Evolutionary conservation across 1,140 invertebrate genomes (phyloP).

Genomic region (Calliphora vicina): DNA sequence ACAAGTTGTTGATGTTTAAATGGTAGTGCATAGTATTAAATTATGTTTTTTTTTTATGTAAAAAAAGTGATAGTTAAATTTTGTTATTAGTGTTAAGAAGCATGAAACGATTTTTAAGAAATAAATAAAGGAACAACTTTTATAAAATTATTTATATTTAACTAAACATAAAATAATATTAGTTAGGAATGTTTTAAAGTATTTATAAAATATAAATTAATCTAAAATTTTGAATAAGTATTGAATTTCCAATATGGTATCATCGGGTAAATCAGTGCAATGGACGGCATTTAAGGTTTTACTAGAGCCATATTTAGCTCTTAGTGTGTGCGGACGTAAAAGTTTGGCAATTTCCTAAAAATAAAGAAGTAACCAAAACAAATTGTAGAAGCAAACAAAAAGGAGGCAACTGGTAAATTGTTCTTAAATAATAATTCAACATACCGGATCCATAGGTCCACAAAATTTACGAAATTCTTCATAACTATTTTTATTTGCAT

Average conservation of each 20-base stretch:
- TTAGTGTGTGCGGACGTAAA: conserved; percentile 80
- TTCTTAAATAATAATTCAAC: conserved; percentile 46
- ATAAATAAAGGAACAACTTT: not conserved
- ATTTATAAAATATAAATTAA: conserved; percentile 40
- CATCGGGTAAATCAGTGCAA: conserved; percentile 90
- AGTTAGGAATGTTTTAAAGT: not conserved
- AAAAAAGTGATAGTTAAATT: not conserved
- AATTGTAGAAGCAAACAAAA: not conserved
- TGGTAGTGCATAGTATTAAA: not conserved
- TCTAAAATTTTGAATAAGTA: conserved; percentile 81
- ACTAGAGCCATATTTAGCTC: conserved; percentile 83
- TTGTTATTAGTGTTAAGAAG: not conserved
- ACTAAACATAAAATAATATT: not conserved
- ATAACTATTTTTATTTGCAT: conserved; percentile 67
- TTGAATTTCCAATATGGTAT: conserved; percentile 83
- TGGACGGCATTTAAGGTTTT: conserved; percentile 90
- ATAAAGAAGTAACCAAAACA: not conserved
- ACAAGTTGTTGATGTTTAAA: conserved; percentile 24
- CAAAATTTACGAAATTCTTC: conserved; percentile 83
- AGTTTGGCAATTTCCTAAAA: conserved; percentile 83
- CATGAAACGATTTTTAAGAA: not conserved
- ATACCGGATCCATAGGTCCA: conserved; percentile 88
- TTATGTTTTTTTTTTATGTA: not conserved
- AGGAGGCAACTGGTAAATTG: not conserved
- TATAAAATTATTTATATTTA: conserved; percentile 25